phyloP scores from a whole-genome alignment of 2,888 invertebrate species.

The Coleophora flavipennella region DNA sequence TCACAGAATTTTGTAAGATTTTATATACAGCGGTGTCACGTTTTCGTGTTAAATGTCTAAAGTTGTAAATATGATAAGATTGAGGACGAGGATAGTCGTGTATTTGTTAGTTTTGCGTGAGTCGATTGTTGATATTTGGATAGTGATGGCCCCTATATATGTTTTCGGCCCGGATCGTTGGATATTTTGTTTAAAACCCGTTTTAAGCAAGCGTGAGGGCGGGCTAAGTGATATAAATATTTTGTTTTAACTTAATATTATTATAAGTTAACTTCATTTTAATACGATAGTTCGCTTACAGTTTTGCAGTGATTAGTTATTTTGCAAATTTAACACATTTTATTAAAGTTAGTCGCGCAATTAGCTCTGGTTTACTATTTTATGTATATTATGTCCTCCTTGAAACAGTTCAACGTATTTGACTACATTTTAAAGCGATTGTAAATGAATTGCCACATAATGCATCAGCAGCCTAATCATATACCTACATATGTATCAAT shows the following conservation, averaged over 20 bases:
- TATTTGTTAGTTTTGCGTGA: conserved; percentile 30
- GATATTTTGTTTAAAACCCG: conserved; percentile 46
- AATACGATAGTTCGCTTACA: conserved; percentile 58
- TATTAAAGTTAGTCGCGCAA: conserved; percentile 49
- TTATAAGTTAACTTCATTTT: conserved; percentile 49
- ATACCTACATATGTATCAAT: no score
- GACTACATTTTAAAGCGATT: conserved; percentile 35
- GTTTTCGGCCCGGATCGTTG: conserved; percentile 69
- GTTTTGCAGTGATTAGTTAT: conserved; percentile 65
- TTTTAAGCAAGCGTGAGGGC: conserved; percentile 19
- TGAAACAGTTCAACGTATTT: conserved; percentile 40
- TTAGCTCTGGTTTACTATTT: conserved; percentile 47
- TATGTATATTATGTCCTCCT: conserved; percentile 24
- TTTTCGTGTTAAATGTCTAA: conserved; percentile 16
- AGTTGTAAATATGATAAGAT: conserved; percentile 40
- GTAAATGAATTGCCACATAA: conserved; percentile 13
- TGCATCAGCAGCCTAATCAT: no score
- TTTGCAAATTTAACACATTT: conserved; percentile 63
- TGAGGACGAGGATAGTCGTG: conserved; percentile 25
- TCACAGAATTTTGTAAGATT: conserved; percentile 6
- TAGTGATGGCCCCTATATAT: conserved; percentile 66
- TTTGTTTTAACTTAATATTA: conserved; percentile 59
- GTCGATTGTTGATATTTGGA: conserved; percentile 34
- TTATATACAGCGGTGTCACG: conserved; percentile 11
- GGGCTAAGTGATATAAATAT: conserved; percentile 56